Base-by-base conservation (phyloP, 2,888 invertebrate genomes). In the Hirtodrosophila trivittata region DNA sequence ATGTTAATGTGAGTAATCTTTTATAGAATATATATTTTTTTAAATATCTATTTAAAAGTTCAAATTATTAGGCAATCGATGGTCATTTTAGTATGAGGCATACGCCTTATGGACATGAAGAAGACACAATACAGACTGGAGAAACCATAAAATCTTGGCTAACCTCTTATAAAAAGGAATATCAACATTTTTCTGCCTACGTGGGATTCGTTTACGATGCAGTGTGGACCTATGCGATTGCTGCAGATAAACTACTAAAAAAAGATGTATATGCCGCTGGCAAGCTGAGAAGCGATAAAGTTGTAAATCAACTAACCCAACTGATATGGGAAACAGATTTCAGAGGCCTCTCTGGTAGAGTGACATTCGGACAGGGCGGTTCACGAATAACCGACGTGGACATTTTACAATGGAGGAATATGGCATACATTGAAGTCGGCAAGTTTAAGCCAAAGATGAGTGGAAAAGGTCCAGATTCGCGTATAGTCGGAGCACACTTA, bases 181-280 rank as follows among this genome's bases (percentile, higher is more conserved):
- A 55, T n/a, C 55, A 49, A 5, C 38, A 56, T n/a, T 50, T 75
- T 5, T 94, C 94, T 0, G 92, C 93, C 70, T 95, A 95, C 87
- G 94, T 94, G 0, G 94, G 95, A 0, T 96, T 94, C 87, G 94
- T 95, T 0, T 96, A 96, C 81, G 96, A 96, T 89, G 95, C 95
- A 0, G 94, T 96, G 46, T 96, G 96, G 96, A 93, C 94, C 0
- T 96, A 94, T 88, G 96, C 95, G 2, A 90, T 93, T 30, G 95
- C 95, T 0, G 91, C 95, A 21, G 93, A 95, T 82, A 91, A 92
- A 67, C 91, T 96, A 0, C 89, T 94, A 0, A 92, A 91, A 45
- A 92, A 93, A 46, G 92, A 87, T 25, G 56, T 69, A 0, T 66
- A 73, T 26, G 75, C 84, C 0, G 41, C 86, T 0, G 69, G 76